Evolutionary conservation across 2,113 vertebrate species (phyloP).

Genomic region (Sterrhoptilus dennistouni): DNA sequence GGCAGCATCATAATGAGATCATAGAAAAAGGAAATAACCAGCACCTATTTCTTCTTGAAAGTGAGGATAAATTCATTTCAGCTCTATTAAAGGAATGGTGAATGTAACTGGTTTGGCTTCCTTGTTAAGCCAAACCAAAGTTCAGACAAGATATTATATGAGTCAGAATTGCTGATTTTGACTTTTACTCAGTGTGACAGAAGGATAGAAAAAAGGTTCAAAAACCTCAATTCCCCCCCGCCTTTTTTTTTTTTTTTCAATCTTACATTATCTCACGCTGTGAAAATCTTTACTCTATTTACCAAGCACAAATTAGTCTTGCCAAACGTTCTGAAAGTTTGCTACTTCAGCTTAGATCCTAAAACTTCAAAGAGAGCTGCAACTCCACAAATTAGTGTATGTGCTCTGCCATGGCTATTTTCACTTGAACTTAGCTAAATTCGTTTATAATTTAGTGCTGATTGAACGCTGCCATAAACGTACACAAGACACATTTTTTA

Average conservation of each 20-base stretch:
- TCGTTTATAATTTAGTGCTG: slow-evolving; percentile 79
- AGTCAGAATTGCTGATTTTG: slow-evolving; percentile 63
- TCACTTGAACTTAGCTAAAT: slow-evolving; percentile 74
- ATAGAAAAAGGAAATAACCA: slow-evolving; percentile 30
- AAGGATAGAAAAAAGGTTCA: slow-evolving; percentile 28
- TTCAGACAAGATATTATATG: slow-evolving; percentile 54
- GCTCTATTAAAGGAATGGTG: slow-evolving; percentile 37
- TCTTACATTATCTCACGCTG: slow-evolving; percentile 56
- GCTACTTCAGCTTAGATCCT: slow-evolving; percentile 44
- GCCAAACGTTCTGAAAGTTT: slow-evolving; percentile 74
- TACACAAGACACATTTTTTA: slow-evolving; percentile 77
- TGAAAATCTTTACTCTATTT: slow-evolving; percentile 76
- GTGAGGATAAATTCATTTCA: slow-evolving; percentile 47
- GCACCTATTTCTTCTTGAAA: slow-evolving; percentile 62
- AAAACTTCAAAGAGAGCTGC: slow-evolving; percentile 67
- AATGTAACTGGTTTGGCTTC: slow-evolving; percentile 43
- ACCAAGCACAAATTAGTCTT: slow-evolving; percentile 74
- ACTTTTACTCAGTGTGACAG: slow-evolving; percentile 59
- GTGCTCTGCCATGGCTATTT: slow-evolving; percentile 51
- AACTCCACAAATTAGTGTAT: slow-evolving; percentile 48
- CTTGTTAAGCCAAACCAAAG: slow-evolving; percentile 45
- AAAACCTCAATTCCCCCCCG: background rate
- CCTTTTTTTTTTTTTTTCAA: background rate
- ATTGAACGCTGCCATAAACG: slow-evolving; percentile 75
- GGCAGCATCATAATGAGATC: slow-evolving; percentile 54